Evolutionary conservation across 2,888 invertebrate genomes (phyloP).

Genomic region (Toxonevra muliebris): DNA sequence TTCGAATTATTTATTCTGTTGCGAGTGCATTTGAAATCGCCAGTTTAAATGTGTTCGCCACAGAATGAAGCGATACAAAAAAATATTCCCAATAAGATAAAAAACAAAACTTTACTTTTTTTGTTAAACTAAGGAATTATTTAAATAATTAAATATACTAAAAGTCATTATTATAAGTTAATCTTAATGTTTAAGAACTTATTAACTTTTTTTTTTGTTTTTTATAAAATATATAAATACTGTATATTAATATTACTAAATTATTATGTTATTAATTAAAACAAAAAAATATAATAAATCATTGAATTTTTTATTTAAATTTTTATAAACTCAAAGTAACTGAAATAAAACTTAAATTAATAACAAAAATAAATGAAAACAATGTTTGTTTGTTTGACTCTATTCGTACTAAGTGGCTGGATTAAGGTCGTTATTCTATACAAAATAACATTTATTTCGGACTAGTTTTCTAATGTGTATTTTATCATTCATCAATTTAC

Average conservation of each 20-base stretch:
- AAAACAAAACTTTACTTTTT: conserved; percentile 35
- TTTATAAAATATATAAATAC: conserved; percentile 54
- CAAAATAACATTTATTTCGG: no score
- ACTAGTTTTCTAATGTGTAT: no score
- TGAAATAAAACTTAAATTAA: conserved; percentile 33
- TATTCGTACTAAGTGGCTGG: no score
- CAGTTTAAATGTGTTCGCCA: conserved; percentile 53
- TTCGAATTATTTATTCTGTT: conserved; percentile 50
- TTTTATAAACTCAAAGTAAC: conserved; percentile 35
- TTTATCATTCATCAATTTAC: no score
- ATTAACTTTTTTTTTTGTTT: conserved; percentile 52
- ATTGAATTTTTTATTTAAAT: conserved; percentile 16
- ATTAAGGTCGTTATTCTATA: no score
- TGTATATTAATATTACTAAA: conserved; percentile 63
- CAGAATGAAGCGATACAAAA: conserved; percentile 41
- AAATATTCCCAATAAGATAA: conserved; percentile 33
- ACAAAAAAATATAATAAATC: conserved; percentile 36
- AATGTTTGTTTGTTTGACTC: no score
- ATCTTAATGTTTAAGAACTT: conserved; percentile 52
- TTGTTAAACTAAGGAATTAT: conserved; percentile 32
- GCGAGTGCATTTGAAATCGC: conserved; percentile 56
- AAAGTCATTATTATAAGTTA: conserved; percentile 64
- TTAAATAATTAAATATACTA: conserved; percentile 54
- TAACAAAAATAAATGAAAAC: conserved; percentile 20
- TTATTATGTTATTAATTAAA: conserved; percentile 56